A percentile compares a stretch with the other conserved stretches of the same genome.
phyloP scores from a whole-genome alignment of 2,888 invertebrate genomes.

The Eugnorisma glareosa region DNA sequence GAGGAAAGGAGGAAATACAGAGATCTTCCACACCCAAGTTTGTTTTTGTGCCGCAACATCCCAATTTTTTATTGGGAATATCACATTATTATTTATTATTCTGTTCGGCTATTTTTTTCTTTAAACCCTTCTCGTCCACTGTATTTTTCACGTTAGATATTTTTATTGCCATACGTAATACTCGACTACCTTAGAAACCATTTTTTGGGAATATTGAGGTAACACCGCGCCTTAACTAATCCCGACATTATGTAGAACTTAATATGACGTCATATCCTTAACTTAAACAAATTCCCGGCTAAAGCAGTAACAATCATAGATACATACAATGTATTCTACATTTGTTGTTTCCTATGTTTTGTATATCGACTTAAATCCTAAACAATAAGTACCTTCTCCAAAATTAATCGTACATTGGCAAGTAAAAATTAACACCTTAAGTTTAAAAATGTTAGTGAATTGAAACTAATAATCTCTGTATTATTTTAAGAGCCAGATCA shows the following conservation, averaged over 20 bases:
- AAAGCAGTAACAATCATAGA: conserved; percentile 11
- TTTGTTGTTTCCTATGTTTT: background rate
- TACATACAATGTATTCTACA: background rate
- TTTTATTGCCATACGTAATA: too few relatives aligned
- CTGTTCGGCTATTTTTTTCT: too few relatives aligned
- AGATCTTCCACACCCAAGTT: too few relatives aligned
- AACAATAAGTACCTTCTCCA: conserved; percentile 49
- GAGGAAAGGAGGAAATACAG: too few relatives aligned
- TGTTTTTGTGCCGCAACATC: too few relatives aligned
- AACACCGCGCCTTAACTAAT: too few relatives aligned
- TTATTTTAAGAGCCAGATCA: conserved; percentile 7
- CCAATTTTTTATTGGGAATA: too few relatives aligned
- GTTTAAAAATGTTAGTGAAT: conserved; percentile 18
- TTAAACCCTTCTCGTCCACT: too few relatives aligned
- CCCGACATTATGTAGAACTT: background rate
- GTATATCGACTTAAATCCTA: conserved; percentile 23
- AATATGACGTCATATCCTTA: background rate
- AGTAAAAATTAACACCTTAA: conserved; percentile 35
- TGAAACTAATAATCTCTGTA: conserved; percentile 35
- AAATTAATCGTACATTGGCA: conserved; percentile 55
- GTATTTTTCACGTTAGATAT: too few relatives aligned
- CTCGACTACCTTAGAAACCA: too few relatives aligned
- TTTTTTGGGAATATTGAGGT: too few relatives aligned
- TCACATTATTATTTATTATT: too few relatives aligned
- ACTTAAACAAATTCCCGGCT: background rate